Percentiles rank a stretch among this genome's conserved stretches.
phyloP scores from a whole-genome alignment of 1,140 invertebrate species.

The Drosophila carrolli region DNA sequence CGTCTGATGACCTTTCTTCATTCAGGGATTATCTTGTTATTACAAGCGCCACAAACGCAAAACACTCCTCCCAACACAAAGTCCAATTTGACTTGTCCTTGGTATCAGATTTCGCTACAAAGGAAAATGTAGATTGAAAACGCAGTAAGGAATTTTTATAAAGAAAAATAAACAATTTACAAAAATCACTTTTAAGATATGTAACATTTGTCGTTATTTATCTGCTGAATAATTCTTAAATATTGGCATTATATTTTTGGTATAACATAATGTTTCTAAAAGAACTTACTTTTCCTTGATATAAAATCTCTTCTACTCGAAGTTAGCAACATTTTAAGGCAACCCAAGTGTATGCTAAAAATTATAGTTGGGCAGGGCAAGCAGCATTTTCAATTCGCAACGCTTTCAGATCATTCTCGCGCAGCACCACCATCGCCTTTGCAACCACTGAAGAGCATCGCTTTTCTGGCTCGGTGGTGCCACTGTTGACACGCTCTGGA shows the following conservation, averaged over 20 bases:
- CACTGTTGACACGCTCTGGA: conserved; percentile 14
- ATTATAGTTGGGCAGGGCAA: not conserved
- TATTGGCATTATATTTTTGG: no score
- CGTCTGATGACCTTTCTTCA: not conserved
- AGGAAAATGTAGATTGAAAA: not conserved
- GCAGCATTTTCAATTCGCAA: conserved; percentile 1
- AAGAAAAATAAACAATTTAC: no score
- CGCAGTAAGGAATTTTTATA: not conserved
- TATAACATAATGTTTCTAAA: no score
- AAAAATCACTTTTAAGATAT: no score
- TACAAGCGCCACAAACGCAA: not conserved
- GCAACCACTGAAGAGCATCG: not conserved
- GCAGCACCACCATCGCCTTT: not conserved
- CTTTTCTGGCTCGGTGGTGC: conserved; percentile 6
- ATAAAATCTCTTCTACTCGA: no score
- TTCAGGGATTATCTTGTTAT: not conserved
- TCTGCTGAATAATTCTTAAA: no score
- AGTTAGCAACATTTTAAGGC: no score
- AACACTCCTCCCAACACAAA: not conserved
- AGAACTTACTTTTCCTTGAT: no score
- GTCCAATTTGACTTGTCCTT: not conserved
- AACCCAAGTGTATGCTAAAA: not conserved
- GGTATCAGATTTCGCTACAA: not conserved
- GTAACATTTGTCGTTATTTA: no score
- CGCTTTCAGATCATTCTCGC: not conserved